A percentile compares a stretch with the other conserved stretches of the same genome.
phyloP scores from a whole-genome alignment of 1,140 invertebrate species.

The Drosophila tropicalis region DNA sequence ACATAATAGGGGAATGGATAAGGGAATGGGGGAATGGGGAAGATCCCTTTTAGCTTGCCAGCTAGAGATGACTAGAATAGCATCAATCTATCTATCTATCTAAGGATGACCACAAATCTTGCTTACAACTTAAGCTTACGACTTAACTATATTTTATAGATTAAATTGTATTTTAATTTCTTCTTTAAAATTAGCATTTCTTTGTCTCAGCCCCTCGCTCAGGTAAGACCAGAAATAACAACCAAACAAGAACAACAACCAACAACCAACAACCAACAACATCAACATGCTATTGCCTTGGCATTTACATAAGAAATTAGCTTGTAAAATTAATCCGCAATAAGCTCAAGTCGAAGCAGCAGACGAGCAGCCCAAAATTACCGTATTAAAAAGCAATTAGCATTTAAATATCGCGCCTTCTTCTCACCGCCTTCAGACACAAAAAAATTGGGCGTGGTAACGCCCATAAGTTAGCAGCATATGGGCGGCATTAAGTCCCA shows the following conservation, averaged over 20 bases:
- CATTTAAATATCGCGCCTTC: conserved; percentile 67
- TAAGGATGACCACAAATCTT: background rate
- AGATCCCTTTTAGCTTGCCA: background rate
- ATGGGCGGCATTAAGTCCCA: conserved; percentile 38
- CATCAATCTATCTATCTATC: conserved; percentile 5
- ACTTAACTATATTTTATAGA: conserved; percentile 71
- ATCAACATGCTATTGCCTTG: conserved; percentile 64
- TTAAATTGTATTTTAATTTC: conserved; percentile 79
- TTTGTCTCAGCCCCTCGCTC: conserved; percentile 21
- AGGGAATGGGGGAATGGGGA: background rate
- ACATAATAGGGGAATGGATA: background rate
- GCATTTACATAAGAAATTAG: conserved; percentile 83
- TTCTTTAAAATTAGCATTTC: conserved; percentile 65
- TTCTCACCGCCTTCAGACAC: conserved; percentile 29
- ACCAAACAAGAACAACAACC: background rate
- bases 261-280: conserved; percentile 8
- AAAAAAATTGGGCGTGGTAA: conserved; percentile 30
- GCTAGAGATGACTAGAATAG: background rate
- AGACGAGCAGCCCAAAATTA: conserved; percentile 69
- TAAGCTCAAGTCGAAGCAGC: conserved; percentile 67
- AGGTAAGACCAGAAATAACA: conserved; percentile 19
- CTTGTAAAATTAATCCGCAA: conserved; percentile 83
- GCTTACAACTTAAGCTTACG: conserved; percentile 21
- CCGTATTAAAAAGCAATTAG: conserved; percentile 83
- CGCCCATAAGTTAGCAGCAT: conserved; percentile 27